Base-by-base conservation (phyloP, 2,888 invertebrate genomes). In the Antitype chi region DNA sequence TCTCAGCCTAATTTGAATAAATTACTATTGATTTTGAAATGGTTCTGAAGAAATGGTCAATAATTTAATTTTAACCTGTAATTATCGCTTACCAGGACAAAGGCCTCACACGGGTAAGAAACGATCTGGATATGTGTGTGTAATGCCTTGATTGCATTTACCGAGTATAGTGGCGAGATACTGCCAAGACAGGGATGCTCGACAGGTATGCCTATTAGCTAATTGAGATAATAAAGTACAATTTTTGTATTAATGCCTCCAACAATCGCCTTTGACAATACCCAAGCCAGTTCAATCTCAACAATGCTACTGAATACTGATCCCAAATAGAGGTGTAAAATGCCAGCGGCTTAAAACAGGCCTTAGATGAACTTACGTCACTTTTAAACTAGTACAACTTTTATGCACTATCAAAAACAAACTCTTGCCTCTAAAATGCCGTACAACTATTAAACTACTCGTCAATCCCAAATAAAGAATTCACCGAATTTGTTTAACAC, bases 391-490 rank as follows among this genome's bases (percentile, higher is more conserved):
- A 59, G 0, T 52, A n/a, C 20, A 15, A 73, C 8, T 8, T 17
- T 43, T 13, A 25, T 20, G 9, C 43, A 0, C 20, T 17, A 52
- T 32, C n/a, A 57, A 55, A 59, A 70, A 47, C 4, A 70, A 79
- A 57, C 47, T 68, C 17, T 32, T n/a, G 4, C 28, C 20, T 4
- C 38, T 81, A 55, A 76, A 72, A 76, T 60, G 38, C 32, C 15
- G 55, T 38, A 74, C 53, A 73, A 1, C 87, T 80, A 78, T 85
- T 75, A 86, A 88, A 86, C 85, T 90, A 90, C 90, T 89, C 82
- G 88, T 80, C 66, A 73, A 80, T 76, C 57, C 76, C 81, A 85
- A 85, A 90, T 90, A 88, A 90, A 91, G 85, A 82, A 90, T 89
- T 89, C 84, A 88, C 72, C 70, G 85, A 85, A 88, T 89, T 87